Conservation (phyloP, 2,113 vertebrate species). For the Gasterosteus aculeatus region DNA sequence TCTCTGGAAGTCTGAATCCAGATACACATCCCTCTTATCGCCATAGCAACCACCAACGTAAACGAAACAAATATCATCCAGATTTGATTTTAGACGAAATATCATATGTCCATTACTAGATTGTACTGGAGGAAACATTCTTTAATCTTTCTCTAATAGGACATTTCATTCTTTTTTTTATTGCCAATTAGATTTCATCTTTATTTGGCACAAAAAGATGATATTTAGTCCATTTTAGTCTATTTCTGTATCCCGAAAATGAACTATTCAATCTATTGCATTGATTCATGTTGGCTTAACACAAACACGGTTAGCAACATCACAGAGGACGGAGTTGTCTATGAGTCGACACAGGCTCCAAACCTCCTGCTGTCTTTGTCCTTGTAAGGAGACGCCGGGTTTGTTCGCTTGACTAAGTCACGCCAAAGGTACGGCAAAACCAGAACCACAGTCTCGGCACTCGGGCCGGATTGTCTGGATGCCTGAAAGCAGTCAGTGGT, state of each 20-base stretch:
- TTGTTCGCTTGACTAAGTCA: conserved; percentile 64
- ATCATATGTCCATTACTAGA: neutral
- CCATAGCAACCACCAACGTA: no score
- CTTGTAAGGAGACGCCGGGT: conserved; percentile 81
- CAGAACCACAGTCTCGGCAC: conserved; percentile 31
- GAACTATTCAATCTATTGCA: neutral
- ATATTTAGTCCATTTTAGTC: neutral
- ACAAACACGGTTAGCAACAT: conserved; percentile 2
- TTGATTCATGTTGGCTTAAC: conserved; percentile 4
- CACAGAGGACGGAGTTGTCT: conserved; percentile 32
- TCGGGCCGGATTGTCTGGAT: conserved; percentile 36
- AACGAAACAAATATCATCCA: neutral
- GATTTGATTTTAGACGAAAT: no score
- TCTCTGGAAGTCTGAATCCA: neutral
- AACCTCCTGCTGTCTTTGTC: conserved; percentile 66
- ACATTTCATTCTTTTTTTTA: neutral
- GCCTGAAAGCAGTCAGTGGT: conserved; percentile 17
- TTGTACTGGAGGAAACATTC: neutral
- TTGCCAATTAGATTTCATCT: neutral
- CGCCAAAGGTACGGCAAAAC: conserved; percentile 52
- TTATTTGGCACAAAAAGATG: neutral
- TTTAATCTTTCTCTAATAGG: conserved; percentile 9
- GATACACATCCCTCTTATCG: neutral
- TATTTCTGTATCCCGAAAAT: neutral
- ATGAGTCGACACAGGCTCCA: conserved; percentile 59